Conservation (phyloP, 2,113 vertebrate genomes). For the Microtus richardsoni region DNA sequence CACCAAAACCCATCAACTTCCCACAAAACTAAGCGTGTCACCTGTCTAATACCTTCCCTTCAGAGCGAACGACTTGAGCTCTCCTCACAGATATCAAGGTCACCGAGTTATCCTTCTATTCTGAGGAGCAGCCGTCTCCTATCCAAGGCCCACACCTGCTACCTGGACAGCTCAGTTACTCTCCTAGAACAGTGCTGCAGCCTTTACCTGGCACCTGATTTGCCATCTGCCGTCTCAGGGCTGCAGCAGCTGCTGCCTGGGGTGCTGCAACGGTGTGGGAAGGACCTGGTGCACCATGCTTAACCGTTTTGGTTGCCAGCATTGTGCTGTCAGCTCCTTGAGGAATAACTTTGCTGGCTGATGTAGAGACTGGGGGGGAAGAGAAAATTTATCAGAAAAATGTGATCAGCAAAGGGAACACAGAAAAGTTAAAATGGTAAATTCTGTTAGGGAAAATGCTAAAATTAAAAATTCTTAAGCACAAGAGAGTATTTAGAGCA, state of each 20-base stretch:
- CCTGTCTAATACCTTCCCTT: background rate
- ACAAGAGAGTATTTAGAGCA: background rate
- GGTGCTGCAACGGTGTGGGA: slow-evolving; percentile 91
- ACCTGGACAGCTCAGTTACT: background rate
- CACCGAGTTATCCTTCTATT: background rate
- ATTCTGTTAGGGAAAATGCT: background rate
- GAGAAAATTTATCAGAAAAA: background rate
- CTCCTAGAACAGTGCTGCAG: background rate
- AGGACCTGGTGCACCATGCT: slow-evolving; percentile 92
- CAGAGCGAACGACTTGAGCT: background rate
- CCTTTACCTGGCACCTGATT: slow-evolving; percentile 91
- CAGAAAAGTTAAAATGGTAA: background rate
- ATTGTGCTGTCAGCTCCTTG: slow-evolving; percentile 95
- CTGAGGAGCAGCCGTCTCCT: background rate
- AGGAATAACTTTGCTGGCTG: slow-evolving; percentile 86
- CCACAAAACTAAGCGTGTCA: background rate
- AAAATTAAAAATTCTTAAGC: background rate
- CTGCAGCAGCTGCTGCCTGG: slow-evolving; percentile 94
- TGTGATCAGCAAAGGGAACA: background rate
- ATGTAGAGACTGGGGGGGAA: slow-evolving; percentile 74
- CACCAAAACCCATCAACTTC: background rate
- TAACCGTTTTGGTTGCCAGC: slow-evolving; percentile 96
- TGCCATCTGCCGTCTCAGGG: slow-evolving; percentile 94
- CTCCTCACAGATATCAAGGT: fast-evolving
- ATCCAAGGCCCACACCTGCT: background rate